phyloP scores from a whole-genome alignment of 2,113 vertebrate genomes.

The Pimephales promelas region DNA sequence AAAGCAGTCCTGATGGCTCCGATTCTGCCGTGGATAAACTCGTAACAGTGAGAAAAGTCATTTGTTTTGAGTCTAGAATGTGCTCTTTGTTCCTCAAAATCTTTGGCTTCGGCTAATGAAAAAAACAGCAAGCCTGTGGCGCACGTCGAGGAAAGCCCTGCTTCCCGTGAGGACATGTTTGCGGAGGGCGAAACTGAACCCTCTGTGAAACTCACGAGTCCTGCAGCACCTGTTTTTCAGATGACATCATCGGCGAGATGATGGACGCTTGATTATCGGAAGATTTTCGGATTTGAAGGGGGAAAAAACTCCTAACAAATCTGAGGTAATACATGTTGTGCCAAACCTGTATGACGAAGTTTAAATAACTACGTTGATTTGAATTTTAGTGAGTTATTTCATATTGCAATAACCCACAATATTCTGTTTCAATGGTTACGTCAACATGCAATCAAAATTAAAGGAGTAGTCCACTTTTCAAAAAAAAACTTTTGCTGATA shows the following conservation, averaged over 20 bases:
- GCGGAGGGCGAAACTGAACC: conserved; percentile 18
- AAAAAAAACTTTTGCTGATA: no score
- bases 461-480: no score
- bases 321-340: neutral
- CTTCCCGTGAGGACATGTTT: conserved; percentile 17
- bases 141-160: conserved; percentile 5
- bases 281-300: neutral
- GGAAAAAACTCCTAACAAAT: neutral
- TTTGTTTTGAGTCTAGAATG: conserved; percentile 30
- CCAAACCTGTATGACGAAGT: no score
- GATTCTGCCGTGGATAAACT: conserved; percentile 13
- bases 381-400: neutral
- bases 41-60: conserved; percentile 29
- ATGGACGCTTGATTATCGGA: neutral
- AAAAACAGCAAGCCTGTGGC: neutral
- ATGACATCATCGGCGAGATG: conserved; percentile 34
- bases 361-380: neutral
- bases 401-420: neutral
- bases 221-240: conserved; percentile 54
- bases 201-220: conserved; percentile 15
- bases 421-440: neutral
- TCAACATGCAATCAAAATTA: neutral
- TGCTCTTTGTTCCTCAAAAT: neutral
- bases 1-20: neutral
- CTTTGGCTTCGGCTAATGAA: neutral